phyloP scores from a whole-genome alignment of 2,797 vertebrate species.

The Zalophus californianus region DNA sequence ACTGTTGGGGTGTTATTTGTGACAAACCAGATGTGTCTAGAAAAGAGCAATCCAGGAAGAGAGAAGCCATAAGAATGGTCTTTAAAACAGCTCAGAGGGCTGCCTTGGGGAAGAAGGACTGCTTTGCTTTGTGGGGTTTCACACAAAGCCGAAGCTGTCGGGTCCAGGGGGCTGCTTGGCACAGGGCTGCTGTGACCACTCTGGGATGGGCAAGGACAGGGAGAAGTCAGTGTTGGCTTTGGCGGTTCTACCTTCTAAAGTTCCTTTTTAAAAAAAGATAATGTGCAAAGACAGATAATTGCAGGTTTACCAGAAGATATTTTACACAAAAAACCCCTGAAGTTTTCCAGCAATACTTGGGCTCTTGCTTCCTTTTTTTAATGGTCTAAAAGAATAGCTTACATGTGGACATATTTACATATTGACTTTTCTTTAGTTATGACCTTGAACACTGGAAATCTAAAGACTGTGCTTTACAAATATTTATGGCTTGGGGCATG shows the following conservation, averaged over 20 bases:
- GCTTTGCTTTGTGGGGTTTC: neutral
- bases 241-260: neutral
- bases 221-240: neutral
- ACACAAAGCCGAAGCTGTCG: neutral
- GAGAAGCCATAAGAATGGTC: neutral
- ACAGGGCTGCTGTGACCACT: neutral
- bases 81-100: neutral
- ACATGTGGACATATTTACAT: neutral
- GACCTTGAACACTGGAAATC: slow-evolving; percentile 4
- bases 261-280: neutral
- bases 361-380: neutral
- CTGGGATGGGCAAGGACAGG: neutral
- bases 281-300: neutral
- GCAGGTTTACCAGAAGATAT: neutral
- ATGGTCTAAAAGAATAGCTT: neutral
- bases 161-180: neutral
- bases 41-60: neutral
- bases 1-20: neutral
- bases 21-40: neutral
- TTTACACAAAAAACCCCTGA: neutral
- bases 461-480: neutral
- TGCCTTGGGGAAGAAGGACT: neutral
- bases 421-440: slow-evolving; percentile 59
- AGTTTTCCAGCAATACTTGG: neutral
- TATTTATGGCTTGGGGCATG: slow-evolving; percentile 49